Evolutionary conservation across 2,888 invertebrate genomes (phyloP), one percentile per base, ranked within the genome.

Genomic region (Leucophora obtusa): DNA sequence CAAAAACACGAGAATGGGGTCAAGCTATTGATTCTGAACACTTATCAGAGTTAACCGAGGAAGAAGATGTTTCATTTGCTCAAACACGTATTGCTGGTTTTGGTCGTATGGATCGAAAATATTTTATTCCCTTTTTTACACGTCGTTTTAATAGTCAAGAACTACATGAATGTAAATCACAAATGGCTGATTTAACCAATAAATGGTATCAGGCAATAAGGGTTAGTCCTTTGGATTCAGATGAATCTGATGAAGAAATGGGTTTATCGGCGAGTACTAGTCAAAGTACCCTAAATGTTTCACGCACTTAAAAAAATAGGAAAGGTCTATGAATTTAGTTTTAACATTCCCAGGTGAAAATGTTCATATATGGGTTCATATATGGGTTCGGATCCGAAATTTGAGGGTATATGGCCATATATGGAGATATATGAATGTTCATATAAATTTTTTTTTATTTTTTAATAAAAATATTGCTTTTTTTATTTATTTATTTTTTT

Each of bases 1-100:
- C 98, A 86, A 99, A 99, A 92, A 99, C 99, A 0, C 95, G 97
- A 87, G 98, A 99, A 93, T 98, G 98, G 98, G 97, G 97, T 1
- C 96, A 96, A 91, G 94, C 97, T 11, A 95, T 98, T 83, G 97
- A 98, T 90, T 97, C 97, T 0, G 97, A 97, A 89, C 97, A 97
- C 91, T 91, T 97, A 63, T 97, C 97, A 0, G 97, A 97, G 91
- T 93, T 96, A 28, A 97, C 97, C 0, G 97, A 98, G 89, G 98
- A 98, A 85, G 94, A 96, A 90, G 98, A 98, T 92, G 96, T 96
- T 76, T 86, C 88, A 28, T 96, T 97, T 87, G 93, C 96, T 0
- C 95, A 96, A 83, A 93, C 95, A 8, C 92, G 95, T 73, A 92
- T 95, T 54, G 93, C 94, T 86, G 98, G 98, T 38, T 98, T 99